Percentiles rank a stretch among this genome's conserved stretches.
phyloP scores from a whole-genome alignment of 2,888 invertebrate species.

The Diplazon laetatorius region DNA sequence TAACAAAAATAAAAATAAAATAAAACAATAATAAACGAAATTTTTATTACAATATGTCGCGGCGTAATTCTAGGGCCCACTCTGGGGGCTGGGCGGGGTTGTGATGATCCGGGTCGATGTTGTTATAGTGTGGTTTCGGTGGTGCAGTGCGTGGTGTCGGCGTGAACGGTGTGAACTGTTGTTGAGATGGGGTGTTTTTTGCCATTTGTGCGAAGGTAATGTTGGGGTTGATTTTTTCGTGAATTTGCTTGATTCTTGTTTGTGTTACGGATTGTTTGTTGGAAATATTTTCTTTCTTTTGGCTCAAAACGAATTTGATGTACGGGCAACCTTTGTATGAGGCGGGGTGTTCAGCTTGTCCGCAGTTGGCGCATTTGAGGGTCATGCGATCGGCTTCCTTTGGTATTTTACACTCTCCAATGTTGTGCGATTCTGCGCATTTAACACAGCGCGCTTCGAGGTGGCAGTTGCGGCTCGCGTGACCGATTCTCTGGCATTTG shows the following conservation, averaged over 20 bases:
- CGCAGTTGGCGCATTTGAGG: constrained; percentile 43
- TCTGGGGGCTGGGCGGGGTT: no score
- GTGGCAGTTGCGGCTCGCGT: constrained; percentile 32
- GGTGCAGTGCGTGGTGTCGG: no score
- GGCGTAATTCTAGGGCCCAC: no score
- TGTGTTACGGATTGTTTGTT: neutral
- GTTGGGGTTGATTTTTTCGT: neutral
- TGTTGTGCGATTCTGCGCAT: constrained; percentile 19
- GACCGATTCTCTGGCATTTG: constrained; percentile 46
- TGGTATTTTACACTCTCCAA: constrained; percentile 3
- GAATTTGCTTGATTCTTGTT: neutral
- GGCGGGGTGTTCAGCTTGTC: constrained; percentile 26
- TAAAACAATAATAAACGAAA: no score
- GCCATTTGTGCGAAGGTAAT: neutral
- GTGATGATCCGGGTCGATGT: no score
- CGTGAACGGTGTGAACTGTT: no score
- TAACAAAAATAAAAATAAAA: no score
- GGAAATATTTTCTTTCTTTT: neutral
- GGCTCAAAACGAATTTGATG: neutral
- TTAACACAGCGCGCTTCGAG: constrained; percentile 51
- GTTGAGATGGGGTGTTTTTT: no score
- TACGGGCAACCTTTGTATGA: constrained; percentile 46
- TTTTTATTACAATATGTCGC: no score
- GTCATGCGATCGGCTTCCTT: neutral
- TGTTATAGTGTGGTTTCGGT: no score